A percentile compares a stretch with the other conserved stretches of the same genome.
phyloP scores from a whole-genome alignment of 23 tunicate species.

The Halocynthia roretzi region DNA sequence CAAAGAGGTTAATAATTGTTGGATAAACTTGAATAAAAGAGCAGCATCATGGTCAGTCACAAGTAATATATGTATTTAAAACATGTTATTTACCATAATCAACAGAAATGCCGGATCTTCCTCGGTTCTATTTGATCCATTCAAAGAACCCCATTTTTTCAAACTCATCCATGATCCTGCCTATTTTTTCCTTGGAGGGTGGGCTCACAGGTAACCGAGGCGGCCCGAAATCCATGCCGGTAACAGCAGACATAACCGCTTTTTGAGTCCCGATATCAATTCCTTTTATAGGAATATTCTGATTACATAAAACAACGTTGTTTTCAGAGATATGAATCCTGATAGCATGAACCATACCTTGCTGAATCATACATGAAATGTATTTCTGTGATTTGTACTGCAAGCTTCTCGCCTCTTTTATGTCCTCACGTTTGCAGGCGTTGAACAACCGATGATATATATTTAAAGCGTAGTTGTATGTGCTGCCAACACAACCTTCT shows the following conservation, averaged over 20 bases:
- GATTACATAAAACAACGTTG: neutral
- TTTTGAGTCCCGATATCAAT: conserved; percentile 53
- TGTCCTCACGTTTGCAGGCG: conserved; percentile 33
- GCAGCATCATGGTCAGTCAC: no score
- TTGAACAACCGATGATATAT: conserved; percentile 34
- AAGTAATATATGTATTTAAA: no score
- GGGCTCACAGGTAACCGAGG: conserved; percentile 52
- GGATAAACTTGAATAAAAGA: no score
- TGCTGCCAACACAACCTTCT: conserved; percentile 70
- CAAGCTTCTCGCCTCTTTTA: conserved; percentile 11
- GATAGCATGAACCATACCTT: conserved; percentile 22
- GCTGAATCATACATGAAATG: conserved; percentile 23
- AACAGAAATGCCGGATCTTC: neutral
- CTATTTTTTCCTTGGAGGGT: conserved; percentile 33
- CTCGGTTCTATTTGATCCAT: conserved; percentile 15
- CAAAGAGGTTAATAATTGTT: no score
- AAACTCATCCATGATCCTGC: conserved; percentile 26
- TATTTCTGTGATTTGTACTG: conserved; percentile 40
- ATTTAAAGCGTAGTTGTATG: conserved; percentile 81
- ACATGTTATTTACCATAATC: no score
- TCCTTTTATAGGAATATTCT: conserved; percentile 10
- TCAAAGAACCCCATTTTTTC: conserved; percentile 51
- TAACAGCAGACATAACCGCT: conserved; percentile 48
- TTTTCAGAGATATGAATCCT: neutral
- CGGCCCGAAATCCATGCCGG: conserved; percentile 79